Base-by-base conservation (phyloP, 2,888 invertebrate species). In the Tipula helvola region DNA sequence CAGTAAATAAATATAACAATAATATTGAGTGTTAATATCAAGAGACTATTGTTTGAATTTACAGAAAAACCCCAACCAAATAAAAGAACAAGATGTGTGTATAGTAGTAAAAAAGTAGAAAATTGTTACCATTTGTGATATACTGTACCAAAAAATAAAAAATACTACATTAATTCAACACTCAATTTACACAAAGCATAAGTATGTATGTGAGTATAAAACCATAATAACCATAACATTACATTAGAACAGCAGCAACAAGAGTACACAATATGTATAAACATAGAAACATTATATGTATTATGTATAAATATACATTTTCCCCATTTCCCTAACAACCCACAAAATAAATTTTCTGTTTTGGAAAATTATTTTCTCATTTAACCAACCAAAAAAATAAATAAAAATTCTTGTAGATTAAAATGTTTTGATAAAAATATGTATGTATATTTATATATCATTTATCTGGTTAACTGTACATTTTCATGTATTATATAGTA, bases 301-400 rank as follows among this genome's bases (percentile, higher is more conserved):
- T 52, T 39, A 52, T 52, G 8, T 52, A 52, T 52, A 52, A n/a
- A 28, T 28, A 28, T 71, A 71, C 71, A 71, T 71, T 71, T 71
- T 28, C 71, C 28, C 28, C 71, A 71, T 71, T 71, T 71, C 28
- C 71, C 71, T 71, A 71, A 71, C 71, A 71, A 71, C 71, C 71
- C 71, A 71, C 71, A 71, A 71, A 28, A 71, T 71, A 71, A 71
- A 71, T 71, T 71, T 71, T 71, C 71, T 71, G 71, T 28, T 71
- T 71, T 71, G 71, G 71, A 71, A 71, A 71, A 71, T 71, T 71
- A 71, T 71, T 71, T 71, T 71, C 71, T 71, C 71, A 71, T 71
- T 71, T 71, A 71, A 71, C 71, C 71, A 71, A 71, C 71, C 71
- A 28, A 71, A 18, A 71, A 71, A 71, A 71, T 71, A 71, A 71